Percentiles rank a stretch among this genome's conserved stretches.
Conservation (phyloP, 2,888 invertebrate genomes). For the Tenthredo mesomela region DNA sequence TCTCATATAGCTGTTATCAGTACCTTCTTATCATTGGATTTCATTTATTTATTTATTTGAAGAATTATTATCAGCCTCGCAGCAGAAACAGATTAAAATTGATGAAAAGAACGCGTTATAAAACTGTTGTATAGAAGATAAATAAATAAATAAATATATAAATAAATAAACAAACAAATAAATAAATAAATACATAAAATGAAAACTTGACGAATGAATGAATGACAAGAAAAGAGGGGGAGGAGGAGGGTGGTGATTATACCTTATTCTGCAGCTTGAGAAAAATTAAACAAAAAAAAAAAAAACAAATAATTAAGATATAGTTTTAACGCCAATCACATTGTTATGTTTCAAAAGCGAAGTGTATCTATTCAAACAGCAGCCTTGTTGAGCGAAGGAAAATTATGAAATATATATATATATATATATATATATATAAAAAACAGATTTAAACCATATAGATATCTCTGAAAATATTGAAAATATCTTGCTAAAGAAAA, state of each 20-base stretch:
- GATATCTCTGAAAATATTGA: constrained; percentile 29
- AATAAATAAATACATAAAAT: background rate
- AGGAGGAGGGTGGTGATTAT: background rate
- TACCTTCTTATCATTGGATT: background rate
- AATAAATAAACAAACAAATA: background rate
- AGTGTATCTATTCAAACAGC: constrained; percentile 64
- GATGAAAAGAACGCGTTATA: no score
- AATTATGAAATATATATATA: constrained; percentile 57
- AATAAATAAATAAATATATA: no score
- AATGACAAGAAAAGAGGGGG: background rate
- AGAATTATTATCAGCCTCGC: no score
- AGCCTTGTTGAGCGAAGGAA: constrained; percentile 61
- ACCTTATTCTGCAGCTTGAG: background rate
- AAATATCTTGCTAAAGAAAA: constrained; percentile 58
- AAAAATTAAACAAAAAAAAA: background rate
- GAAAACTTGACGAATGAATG: background rate
- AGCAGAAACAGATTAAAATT: no score
- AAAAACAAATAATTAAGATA: background rate
- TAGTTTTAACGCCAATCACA: constrained; percentile 17
- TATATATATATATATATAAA: constrained; percentile 37
- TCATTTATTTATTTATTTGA: no score
- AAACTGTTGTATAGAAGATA: no score
- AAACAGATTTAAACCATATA: background rate
- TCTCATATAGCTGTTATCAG: no score
- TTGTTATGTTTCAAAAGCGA: constrained; percentile 24